Conservation (phyloP, 2,113 vertebrate genomes). For the Clinocottus analis region DNA sequence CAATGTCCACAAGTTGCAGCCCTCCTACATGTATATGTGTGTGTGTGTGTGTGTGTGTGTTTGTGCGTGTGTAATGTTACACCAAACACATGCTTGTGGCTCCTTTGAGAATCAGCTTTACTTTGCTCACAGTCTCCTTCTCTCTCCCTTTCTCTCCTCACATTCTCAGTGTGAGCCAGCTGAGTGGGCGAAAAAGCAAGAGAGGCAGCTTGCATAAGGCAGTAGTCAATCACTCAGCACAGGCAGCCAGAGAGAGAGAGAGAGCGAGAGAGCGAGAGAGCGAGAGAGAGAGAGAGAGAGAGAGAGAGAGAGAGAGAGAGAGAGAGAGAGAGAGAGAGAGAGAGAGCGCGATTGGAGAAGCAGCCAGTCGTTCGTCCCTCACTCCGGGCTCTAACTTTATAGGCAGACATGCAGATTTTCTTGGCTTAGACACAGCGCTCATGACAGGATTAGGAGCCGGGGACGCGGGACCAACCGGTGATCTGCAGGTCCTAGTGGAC, state of each 20-base stretch:
- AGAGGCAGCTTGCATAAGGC: constrained; percentile 17
- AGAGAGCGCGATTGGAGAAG: constrained; percentile 37
- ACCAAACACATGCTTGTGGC: constrained; percentile 56
- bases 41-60: constrained; percentile 28
- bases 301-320: constrained; percentile 7
- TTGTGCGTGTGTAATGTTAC: constrained; percentile 52
- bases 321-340: constrained; percentile 20
- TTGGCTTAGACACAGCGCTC: constrained; percentile 73
- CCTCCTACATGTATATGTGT: constrained; percentile 41
- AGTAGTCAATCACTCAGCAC: constrained; percentile 46
- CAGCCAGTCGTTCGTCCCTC: constrained; percentile 63
- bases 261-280: constrained; percentile 23
- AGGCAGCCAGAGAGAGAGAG: constrained; percentile 11
- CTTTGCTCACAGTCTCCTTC: constrained; percentile 26
- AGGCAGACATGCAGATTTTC: constrained; percentile 73
- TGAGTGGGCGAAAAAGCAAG: constrained; percentile 63
- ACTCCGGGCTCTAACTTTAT: constrained; percentile 61
- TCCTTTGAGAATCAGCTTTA: constrained; percentile 54
- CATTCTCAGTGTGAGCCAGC: constrained; percentile 48
- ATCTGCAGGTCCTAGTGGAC: constrained; percentile 75
- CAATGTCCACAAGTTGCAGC: constrained; percentile 19
- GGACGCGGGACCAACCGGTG: constrained; percentile 76
- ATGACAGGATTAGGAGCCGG: constrained; percentile 81
- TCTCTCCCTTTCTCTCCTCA: constrained; percentile 15
- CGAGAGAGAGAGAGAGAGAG: constrained; percentile 26